These are phyloP conservation scores for Styela plicata DNA, from an alignment of 23 tunicate genomes.

Conservation along the genomic window DNA sequence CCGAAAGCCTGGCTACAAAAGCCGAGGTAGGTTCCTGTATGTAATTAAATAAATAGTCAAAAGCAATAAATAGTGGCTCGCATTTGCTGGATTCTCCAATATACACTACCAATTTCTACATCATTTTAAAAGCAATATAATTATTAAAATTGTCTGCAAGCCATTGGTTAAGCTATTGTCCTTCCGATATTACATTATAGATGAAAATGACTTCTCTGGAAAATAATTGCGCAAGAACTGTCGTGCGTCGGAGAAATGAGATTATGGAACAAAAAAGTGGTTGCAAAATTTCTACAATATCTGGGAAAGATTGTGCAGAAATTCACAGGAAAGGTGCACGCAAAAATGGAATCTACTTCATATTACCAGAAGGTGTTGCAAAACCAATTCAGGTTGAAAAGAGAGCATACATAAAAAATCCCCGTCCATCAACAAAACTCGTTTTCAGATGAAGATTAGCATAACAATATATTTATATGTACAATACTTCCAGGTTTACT, in stretches of 20 bases:
- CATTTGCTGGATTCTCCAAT: no score
- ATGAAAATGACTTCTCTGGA: neutral
- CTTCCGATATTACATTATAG: no score
- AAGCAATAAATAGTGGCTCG: no score
- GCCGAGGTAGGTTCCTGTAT: no score
- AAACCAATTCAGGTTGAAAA: conserved; percentile 37
- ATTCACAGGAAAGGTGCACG: conserved; percentile 47
- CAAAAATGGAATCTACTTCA: conserved; percentile 40
- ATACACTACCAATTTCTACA: no score
- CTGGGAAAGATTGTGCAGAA: conserved; percentile 54
- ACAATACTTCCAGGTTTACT: conserved; percentile 37
- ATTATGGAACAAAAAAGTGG: neutral
- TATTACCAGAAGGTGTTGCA: conserved; percentile 17
- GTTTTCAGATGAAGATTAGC: no score
- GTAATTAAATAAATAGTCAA: no score
- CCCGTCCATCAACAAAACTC: neutral
- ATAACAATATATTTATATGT: no score
- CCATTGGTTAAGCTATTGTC: no score
- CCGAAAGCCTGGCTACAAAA: neutral
- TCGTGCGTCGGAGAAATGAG: neutral
- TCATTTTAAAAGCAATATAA: no score
- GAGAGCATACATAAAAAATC: neutral
- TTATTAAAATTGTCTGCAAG: no score
- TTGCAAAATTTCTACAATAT: conserved; percentile 19
- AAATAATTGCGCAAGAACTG: neutral